phyloP scores from a whole-genome alignment of 2,888 invertebrate genomes.

The Tanaodytes sp. region DNA sequence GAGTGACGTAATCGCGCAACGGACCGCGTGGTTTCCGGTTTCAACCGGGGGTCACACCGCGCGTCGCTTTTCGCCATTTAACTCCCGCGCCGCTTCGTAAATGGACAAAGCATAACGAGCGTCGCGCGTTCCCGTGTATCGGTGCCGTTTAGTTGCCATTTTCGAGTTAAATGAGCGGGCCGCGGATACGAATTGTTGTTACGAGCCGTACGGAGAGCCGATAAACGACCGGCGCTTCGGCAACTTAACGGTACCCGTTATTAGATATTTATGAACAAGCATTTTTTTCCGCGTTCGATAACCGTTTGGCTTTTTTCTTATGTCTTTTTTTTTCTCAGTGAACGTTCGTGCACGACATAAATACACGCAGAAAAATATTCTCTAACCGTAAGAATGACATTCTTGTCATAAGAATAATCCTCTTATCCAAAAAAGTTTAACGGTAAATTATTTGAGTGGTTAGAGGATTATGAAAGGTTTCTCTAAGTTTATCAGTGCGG shows the following conservation, averaged over 20 bases:
- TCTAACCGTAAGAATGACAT: no score
- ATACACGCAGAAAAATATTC: constrained; percentile 19
- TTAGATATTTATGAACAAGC: constrained; percentile 40
- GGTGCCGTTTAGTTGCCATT: constrained; percentile 27
- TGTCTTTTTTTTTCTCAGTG: not conserved
- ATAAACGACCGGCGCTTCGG: constrained; percentile 13
- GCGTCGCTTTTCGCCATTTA: constrained; percentile 30
- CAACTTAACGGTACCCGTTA: constrained; percentile 32
- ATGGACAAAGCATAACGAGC: constrained; percentile 38
- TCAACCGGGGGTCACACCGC: constrained; percentile 36
- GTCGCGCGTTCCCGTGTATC: constrained; percentile 18
- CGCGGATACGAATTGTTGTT: constrained; percentile 32
- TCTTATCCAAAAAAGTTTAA: no score
- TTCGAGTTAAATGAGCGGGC: constrained; percentile 34
- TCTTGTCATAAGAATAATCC: no score
- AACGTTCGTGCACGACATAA: constrained; percentile 23
- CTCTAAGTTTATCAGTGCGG: no score
- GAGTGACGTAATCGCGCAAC: constrained; percentile 24
- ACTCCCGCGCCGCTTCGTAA: constrained; percentile 22
- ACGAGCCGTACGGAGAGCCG: constrained; percentile 20
- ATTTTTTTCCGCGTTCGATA: constrained; percentile 23
- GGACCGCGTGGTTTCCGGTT: constrained; percentile 40
- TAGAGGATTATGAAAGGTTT: no score
- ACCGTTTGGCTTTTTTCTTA: no score
- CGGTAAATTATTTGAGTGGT: no score